These are phyloP conservation scores for Podiceps cristatus DNA, from an alignment of 2,113 vertebrate genomes.

Conservation along the genomic window DNA sequence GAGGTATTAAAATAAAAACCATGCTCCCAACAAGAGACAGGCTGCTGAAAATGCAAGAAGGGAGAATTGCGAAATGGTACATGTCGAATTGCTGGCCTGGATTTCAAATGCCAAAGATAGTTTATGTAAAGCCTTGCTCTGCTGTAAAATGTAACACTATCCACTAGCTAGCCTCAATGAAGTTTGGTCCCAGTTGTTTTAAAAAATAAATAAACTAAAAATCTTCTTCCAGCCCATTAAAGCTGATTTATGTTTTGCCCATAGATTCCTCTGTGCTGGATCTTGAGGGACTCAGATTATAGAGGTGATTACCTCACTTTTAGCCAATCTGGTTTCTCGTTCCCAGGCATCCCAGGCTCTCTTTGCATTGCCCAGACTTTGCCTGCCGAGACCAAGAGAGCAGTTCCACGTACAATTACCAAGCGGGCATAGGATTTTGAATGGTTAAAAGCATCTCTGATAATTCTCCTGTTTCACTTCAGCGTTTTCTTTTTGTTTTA, in stretches of 20 bases:
- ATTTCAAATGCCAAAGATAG: slow-evolving; percentile 82
- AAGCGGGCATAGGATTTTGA: neutral
- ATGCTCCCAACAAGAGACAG: slow-evolving; percentile 57
- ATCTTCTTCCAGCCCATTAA: slow-evolving; percentile 77
- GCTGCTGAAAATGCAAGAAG: slow-evolving; percentile 69
- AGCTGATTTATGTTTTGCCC: slow-evolving; percentile 73
- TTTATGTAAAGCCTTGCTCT: slow-evolving; percentile 79
- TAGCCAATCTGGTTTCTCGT: slow-evolving; percentile 36
- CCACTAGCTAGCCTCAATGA: slow-evolving; percentile 72
- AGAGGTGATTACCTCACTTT: slow-evolving; percentile 63
- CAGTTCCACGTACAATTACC: neutral
- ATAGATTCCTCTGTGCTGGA: slow-evolving; percentile 52
- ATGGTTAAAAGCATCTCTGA: neutral
- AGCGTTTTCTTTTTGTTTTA: slow-evolving; percentile 26
- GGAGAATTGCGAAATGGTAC: slow-evolving; percentile 75
- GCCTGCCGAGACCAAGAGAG: neutral
- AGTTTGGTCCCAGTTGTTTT: slow-evolving; percentile 75
- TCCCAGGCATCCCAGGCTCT: slow-evolving; percentile 10
- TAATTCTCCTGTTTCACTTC: neutral
- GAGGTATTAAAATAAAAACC: slow-evolving; percentile 59
- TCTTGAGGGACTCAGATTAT: slow-evolving; percentile 53
- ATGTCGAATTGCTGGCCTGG: slow-evolving; percentile 80
- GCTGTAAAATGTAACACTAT: slow-evolving; percentile 82
- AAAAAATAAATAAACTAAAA: slow-evolving; percentile 80
- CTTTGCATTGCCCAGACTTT: neutral